phyloP scores from a whole-genome alignment of 2,797 vertebrate genomes.

The Echiichthys vipera region DNA sequence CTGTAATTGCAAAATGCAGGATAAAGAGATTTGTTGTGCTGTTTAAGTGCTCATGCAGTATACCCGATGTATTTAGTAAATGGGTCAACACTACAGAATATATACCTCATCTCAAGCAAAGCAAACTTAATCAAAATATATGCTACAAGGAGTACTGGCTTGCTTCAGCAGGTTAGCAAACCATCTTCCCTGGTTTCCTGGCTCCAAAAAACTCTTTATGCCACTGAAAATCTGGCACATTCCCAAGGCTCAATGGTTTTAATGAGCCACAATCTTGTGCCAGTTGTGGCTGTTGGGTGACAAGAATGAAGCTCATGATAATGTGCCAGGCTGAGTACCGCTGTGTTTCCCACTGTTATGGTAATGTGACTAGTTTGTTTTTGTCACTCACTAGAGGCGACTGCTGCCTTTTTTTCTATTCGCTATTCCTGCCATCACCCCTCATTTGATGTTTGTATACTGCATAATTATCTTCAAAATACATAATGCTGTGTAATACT shows the following conservation, averaged over 20 bases:
- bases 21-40: constrained; percentile 34
- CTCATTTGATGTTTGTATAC: constrained; percentile 46
- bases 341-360: constrained; percentile 75
- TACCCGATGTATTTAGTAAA: constrained; percentile 28
- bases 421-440: constrained; percentile 46
- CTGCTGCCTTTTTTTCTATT: constrained; percentile 36
- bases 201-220: constrained; percentile 71
- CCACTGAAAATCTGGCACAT: constrained; percentile 66
- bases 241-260: constrained; percentile 78
- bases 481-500: constrained; percentile 34
- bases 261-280: constrained; percentile 77
- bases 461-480: constrained; percentile 61
- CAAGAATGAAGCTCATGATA: constrained; percentile 79
- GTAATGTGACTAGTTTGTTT: constrained; percentile 67
- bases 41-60: constrained; percentile 30
- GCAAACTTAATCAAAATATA: constrained; percentile 39
- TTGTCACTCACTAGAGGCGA: constrained; percentile 40
- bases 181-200: constrained; percentile 44
- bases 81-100: constrained; percentile 35
- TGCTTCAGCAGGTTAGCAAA: constrained; percentile 52
- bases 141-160: constrained; percentile 23
- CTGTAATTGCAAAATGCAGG: constrained; percentile 23
- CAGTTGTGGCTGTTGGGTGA: constrained; percentile 74
- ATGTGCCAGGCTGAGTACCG: constrained; percentile 70
- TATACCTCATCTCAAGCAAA: constrained; percentile 26